Evolutionary conservation across 1,140 invertebrate species (phyloP).

Genomic region (Ooceraea biroi): DNA sequence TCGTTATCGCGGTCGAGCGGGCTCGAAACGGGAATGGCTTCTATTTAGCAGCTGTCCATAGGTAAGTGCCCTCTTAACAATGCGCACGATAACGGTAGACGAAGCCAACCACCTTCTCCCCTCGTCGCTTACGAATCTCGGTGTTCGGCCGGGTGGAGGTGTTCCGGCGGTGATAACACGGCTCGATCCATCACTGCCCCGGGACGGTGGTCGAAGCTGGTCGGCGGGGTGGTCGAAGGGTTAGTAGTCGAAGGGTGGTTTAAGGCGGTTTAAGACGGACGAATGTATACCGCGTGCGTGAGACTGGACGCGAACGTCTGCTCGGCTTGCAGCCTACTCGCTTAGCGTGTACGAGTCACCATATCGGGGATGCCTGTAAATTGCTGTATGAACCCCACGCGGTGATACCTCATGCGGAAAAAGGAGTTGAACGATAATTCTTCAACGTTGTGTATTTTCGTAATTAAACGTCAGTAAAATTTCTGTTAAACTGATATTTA

Average conservation of each 20-base stretch:
- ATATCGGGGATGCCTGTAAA: constrained; percentile 6
- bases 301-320: constrained; percentile 73
- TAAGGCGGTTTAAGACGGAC: constrained; percentile 72
- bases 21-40: constrained; percentile 67
- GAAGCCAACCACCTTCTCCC: constrained; percentile 60
- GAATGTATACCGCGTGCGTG: constrained; percentile 78
- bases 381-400: neutral
- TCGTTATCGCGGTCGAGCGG: constrained; percentile 43
- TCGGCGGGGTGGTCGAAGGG: constrained; percentile 76
- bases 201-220: constrained; percentile 75
- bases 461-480: neutral
- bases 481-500: neutral
- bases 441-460: neutral
- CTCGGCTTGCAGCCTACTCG: constrained; percentile 46
- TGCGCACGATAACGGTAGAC: constrained; percentile 78
- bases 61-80: constrained; percentile 80
- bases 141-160: constrained; percentile 76
- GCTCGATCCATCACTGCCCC: constrained; percentile 86
- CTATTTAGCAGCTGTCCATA: constrained; percentile 82
- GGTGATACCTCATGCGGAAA: neutral
- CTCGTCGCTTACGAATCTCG: constrained; percentile 59
- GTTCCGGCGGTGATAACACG: constrained; percentile 85
- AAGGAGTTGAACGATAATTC: neutral
- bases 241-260: constrained; percentile 78
- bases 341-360: constrained; percentile 53